These are phyloP conservation scores for Lucilia sericata DNA, from an alignment of 1,140 invertebrate species.

Conservation along the genomic window DNA sequence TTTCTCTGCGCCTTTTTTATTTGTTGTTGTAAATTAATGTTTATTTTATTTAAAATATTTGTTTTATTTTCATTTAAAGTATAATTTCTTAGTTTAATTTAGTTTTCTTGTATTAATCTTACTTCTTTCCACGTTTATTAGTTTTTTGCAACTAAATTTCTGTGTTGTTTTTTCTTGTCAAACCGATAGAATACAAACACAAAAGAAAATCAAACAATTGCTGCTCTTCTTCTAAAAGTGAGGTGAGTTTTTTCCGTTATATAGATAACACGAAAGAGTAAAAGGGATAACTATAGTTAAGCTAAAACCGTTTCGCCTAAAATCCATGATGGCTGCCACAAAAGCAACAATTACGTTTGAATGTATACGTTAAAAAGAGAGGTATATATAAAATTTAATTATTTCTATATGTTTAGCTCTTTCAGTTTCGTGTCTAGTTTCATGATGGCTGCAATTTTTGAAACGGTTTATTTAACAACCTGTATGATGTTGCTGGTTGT, in stretches of 20 bases:
- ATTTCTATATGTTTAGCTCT: neutral
- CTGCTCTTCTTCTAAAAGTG: neutral
- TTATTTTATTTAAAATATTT: too few relatives aligned
- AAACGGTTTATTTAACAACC: conserved; percentile 44
- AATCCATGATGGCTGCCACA: conserved; percentile 46
- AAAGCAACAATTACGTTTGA: neutral
- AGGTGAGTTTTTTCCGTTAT: neutral
- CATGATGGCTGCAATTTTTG: conserved; percentile 48
- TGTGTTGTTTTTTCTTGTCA: conserved; percentile 7
- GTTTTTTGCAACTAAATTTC: conserved; percentile 24
- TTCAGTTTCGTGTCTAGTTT: conserved; percentile 45
- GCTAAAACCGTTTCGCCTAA: conserved; percentile 44
- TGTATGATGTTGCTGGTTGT: conserved; percentile 2
- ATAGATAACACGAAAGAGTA: neutral
- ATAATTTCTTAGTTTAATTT: too few relatives aligned
- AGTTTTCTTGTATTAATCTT: neutral
- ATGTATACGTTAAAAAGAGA: neutral
- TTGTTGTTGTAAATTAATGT: too few relatives aligned
- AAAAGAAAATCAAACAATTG: conserved; percentile 1
- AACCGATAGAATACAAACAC: conserved; percentile 11
- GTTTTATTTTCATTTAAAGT: too few relatives aligned
- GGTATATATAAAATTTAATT: neutral
- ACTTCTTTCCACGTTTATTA: neutral
- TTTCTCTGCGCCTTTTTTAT: too few relatives aligned
- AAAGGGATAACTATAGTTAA: neutral